These are phyloP conservation scores for Pelobates cultripes DNA, from an alignment of 2,797 vertebrate species.

Conservation along the genomic window DNA sequence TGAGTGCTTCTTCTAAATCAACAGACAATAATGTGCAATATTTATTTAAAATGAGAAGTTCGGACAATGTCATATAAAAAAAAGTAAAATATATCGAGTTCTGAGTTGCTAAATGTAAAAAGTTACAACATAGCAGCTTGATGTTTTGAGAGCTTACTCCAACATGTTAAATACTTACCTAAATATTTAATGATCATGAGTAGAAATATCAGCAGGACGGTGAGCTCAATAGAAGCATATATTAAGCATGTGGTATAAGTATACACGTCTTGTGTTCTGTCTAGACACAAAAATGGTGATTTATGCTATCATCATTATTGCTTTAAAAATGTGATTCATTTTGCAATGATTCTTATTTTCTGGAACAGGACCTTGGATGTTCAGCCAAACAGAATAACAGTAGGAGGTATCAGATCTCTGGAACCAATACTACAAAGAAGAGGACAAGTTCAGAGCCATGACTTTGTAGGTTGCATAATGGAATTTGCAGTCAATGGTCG, in stretches of 20 bases:
- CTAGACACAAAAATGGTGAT: slow-evolving; percentile 42
- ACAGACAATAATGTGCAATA: no score
- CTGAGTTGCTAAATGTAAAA: no score
- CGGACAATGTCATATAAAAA: no score
- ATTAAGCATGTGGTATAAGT: slow-evolving; percentile 21
- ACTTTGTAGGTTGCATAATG: slow-evolving; percentile 98
- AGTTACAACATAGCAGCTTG: no score
- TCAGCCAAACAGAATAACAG: slow-evolving; percentile 91
- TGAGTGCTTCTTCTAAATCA: no score
- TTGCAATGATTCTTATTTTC: slow-evolving; percentile 40
- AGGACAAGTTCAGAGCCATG: slow-evolving; percentile 92
- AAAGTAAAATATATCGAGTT: no score
- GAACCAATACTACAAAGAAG: slow-evolving; percentile 88
- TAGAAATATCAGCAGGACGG: no score
- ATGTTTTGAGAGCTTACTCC: no score
- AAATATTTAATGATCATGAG: background rate
- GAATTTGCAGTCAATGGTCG: slow-evolving; percentile 96
- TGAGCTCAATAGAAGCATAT: no score
- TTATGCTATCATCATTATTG: slow-evolving; percentile 24
- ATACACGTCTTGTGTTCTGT: slow-evolving; percentile 26
- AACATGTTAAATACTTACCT: background rate
- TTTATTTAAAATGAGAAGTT: no score
- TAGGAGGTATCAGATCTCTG: slow-evolving; percentile 89
- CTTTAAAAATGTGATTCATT: slow-evolving; percentile 40
- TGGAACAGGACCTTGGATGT: slow-evolving; percentile 90